Conservation (phyloP, 1,140 invertebrate species). For the Aphaenogaster rudis region DNA sequence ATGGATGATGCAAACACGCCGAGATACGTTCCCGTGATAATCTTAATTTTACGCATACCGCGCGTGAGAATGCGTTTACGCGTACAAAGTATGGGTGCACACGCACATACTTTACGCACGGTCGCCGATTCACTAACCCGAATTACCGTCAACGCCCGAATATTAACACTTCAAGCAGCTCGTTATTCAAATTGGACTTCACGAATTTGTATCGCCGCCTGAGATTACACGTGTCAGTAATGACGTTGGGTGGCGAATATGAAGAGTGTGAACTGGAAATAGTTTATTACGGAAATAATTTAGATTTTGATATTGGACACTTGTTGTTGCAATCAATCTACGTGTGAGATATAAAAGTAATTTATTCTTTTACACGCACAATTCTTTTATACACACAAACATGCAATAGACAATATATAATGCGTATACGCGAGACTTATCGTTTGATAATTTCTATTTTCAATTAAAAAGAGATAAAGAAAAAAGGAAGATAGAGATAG, state of each 20-base stretch:
- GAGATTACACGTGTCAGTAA: conserved; percentile 21
- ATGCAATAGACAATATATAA: background rate
- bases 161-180: conserved; percentile 72
- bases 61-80: background rate
- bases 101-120: conserved; percentile 3
- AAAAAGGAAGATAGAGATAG: too few species aligned
- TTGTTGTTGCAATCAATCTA: background rate
- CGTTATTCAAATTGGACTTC: conserved; percentile 74
- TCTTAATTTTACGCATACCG: conserved; percentile 24
- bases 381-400: background rate
- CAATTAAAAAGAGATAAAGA: background rate
- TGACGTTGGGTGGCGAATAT: background rate
- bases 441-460: background rate
- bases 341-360: background rate
- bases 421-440: background rate
- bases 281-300: conserved; percentile 11
- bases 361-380: background rate
- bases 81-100: background rate
- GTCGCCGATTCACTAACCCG: conserved; percentile 21
- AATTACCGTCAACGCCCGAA: conserved; percentile 69
- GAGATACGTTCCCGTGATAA: conserved; percentile 40
- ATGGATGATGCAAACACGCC: background rate
- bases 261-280: conserved; percentile 19
- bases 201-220: conserved; percentile 60
- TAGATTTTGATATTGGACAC: background rate